Evolutionary conservation across 2,888 invertebrate genomes (phyloP).

Genomic region (Ditula angustiorana): DNA sequence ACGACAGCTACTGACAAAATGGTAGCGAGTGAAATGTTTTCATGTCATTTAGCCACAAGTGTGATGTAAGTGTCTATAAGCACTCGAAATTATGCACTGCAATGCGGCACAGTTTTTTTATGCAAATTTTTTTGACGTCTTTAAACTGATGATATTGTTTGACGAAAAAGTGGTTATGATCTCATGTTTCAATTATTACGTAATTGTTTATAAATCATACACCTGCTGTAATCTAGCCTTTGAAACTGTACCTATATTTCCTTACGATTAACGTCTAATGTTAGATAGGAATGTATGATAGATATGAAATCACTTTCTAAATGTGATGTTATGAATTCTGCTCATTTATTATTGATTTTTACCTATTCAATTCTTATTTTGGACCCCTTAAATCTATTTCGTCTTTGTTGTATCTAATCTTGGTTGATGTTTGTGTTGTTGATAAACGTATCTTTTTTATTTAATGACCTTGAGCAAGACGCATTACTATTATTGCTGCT

Average conservation of each 20-base stretch:
- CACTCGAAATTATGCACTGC: constrained; percentile 36
- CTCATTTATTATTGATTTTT: constrained; percentile 35
- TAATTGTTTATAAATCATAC: not conserved
- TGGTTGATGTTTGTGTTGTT: not conserved
- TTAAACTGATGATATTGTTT: not conserved
- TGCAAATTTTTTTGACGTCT: constrained; percentile 13
- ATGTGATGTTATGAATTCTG: constrained; percentile 62
- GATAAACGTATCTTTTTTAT: not conserved
- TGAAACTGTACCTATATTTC: no score
- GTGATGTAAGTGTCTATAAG: constrained; percentile 47
- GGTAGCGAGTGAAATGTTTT: constrained; percentile 45
- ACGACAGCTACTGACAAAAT: constrained; percentile 36
- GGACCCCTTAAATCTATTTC: not conserved
- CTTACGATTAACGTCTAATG: constrained; percentile 38
- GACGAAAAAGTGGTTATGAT: not conserved
- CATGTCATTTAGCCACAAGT: constrained; percentile 44
- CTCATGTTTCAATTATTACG: not conserved
- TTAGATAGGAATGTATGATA: constrained; percentile 56
- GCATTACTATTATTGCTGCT: constrained; percentile 45
- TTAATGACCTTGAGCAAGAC: constrained; percentile 53
- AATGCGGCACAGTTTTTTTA: constrained; percentile 40
- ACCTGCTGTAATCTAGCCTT: not conserved
- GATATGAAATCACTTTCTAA: constrained; percentile 71
- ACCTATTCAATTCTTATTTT: constrained; percentile 7
- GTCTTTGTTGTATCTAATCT: constrained; percentile 35